These are phyloP conservation scores for Hipposideros armiger DNA, from an alignment of 2,113 vertebrate species.

Conservation along the genomic window DNA sequence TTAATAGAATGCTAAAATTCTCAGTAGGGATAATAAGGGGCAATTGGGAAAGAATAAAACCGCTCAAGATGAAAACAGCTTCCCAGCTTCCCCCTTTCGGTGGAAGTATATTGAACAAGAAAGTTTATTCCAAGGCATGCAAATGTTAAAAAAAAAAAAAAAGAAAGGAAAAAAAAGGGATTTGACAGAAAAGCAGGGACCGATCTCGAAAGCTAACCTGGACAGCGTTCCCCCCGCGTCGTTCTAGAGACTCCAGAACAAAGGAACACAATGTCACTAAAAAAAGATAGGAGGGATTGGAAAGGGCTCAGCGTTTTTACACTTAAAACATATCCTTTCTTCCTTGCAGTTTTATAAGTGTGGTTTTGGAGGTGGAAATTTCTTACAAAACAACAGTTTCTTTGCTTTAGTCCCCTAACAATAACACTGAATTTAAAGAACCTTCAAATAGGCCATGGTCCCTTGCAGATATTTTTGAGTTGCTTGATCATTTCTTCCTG, in stretches of 20 bases:
- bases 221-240: neutral
- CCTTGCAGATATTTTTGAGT: conserved; percentile 49
- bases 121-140: conserved; percentile 45
- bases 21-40: conserved; percentile 46
- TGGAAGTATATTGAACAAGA: conserved; percentile 55
- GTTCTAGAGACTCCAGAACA: conserved; percentile 29
- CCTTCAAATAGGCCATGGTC: neutral
- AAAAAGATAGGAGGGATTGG: neutral
- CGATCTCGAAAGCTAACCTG: conserved; percentile 39
- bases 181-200: conserved; percentile 39
- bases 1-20: conserved; percentile 71
- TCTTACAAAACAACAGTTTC: conserved; percentile 30
- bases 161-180: neutral
- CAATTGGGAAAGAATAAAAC: conserved; percentile 71
- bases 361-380: conserved; percentile 50
- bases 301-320: neutral
- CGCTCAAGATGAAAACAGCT: conserved; percentile 66
- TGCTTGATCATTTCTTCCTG: neutral
- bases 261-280: neutral
- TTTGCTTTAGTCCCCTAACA: conserved; percentile 51
- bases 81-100: conserved; percentile 44
- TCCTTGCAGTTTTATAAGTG: conserved; percentile 43
- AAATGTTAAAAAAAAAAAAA: neutral
- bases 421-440: conserved; percentile 36
- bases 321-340: neutral